Percentiles rank a stretch among this genome's conserved stretches.
phyloP scores from a whole-genome alignment of 2,888 invertebrate species.

The Eremobia ochroleuca region DNA sequence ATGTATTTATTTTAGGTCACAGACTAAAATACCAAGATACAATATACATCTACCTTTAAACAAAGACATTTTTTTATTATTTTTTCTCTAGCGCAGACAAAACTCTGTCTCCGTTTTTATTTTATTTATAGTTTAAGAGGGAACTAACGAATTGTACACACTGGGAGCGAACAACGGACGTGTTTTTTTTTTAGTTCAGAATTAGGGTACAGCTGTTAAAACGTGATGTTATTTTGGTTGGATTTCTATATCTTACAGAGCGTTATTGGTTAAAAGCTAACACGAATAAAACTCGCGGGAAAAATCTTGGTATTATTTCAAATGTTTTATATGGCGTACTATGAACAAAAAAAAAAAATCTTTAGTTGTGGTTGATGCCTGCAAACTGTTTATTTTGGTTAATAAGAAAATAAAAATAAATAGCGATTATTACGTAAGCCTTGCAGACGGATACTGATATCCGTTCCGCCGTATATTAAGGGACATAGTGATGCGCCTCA shows the following conservation, averaged over 20 bases:
- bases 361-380: too few species aligned
- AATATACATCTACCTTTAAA: not conserved
- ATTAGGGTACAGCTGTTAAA: slow-evolving; percentile 26
- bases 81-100: slow-evolving; percentile 28
- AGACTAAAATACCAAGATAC: not conserved
- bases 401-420: too few species aligned
- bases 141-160: slow-evolving; percentile 59
- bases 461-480: too few species aligned
- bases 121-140: slow-evolving; percentile 54
- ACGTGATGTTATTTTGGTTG: not conserved
- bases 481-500: too few species aligned
- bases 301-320: not conserved
- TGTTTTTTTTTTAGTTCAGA: slow-evolving; percentile 32
- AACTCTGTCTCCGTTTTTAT: slow-evolving; percentile 44
- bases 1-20: not conserved
- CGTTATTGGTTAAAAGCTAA: not conserved
- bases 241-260: not conserved
- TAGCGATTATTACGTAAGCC: too few species aligned
- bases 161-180: slow-evolving; percentile 13
- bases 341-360: not conserved
- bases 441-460: too few species aligned
- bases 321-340: not conserved
- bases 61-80: slow-evolving; percentile 20
- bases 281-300: not conserved
- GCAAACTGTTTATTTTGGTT: too few species aligned